Evolutionary conservation across 1,140 invertebrate genomes (phyloP).

Genomic region (Vollenhovia emeryi): DNA sequence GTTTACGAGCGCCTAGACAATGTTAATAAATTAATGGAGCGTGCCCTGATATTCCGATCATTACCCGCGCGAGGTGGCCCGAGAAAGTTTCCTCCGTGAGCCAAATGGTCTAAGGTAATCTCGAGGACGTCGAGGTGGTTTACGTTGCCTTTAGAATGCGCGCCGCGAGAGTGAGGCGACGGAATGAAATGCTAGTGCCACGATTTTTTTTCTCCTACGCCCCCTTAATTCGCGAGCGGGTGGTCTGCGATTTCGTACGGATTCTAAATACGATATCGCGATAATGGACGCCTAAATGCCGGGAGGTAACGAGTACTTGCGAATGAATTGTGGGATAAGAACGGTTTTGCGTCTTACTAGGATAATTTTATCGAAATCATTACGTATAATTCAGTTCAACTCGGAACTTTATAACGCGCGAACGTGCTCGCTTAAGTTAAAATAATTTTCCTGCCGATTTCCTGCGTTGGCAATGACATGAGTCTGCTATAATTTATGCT

Average conservation of each 20-base stretch:
- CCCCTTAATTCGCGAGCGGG: neutral
- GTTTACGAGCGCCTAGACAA: slow-evolving; percentile 4
- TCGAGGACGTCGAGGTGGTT: neutral
- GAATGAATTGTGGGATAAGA: neutral
- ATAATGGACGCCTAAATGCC: neutral
- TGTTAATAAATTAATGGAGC: slow-evolving; percentile 48
- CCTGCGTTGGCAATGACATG: too few species aligned
- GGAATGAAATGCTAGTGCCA: neutral
- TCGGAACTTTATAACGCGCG: too few species aligned
- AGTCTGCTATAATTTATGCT: too few species aligned
- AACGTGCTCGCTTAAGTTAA: too few species aligned
- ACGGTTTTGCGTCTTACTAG: neutral
- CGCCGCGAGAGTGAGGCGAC: neutral
- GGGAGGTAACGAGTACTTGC: neutral
- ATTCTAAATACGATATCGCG: neutral
- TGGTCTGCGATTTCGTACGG: neutral
- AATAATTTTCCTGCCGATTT: too few species aligned
- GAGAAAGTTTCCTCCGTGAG: slow-evolving; percentile 3
- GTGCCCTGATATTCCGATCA: slow-evolving; percentile 33
- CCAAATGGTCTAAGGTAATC: slow-evolving; percentile 9
- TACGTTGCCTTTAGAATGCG: neutral
- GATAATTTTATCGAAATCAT: neutral
- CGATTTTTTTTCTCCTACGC: neutral
- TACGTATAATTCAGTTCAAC: too few species aligned
- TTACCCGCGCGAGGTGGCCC: neutral